phyloP scores from a whole-genome alignment of 1,140 invertebrate species.

The Sitophilus oryzae region DNA sequence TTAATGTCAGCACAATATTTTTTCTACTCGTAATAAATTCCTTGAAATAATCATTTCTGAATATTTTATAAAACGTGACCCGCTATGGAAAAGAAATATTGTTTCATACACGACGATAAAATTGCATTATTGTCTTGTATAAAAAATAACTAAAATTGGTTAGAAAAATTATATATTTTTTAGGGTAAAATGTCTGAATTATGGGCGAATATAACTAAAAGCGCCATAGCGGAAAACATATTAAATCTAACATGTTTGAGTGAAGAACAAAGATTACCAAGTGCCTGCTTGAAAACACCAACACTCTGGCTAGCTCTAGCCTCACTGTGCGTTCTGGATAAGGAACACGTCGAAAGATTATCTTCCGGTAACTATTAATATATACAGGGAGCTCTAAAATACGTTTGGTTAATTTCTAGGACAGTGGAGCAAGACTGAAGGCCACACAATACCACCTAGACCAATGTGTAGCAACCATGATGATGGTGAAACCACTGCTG shows the following conservation, averaged over 20 bases:
- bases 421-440: constrained; percentile 59
- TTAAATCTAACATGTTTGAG: constrained; percentile 76
- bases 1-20: no score
- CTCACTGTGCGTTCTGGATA: constrained; percentile 86
- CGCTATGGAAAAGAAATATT: no score
- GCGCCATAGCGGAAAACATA: constrained; percentile 87
- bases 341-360: constrained; percentile 80
- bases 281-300: constrained; percentile 72
- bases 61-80: no score
- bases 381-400: not conserved
- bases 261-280: constrained; percentile 66
- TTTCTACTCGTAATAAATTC: no score
- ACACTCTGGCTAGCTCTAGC: constrained; percentile 89
- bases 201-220: constrained; percentile 84
- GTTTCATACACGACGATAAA: no score
- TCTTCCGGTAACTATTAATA: constrained; percentile 34
- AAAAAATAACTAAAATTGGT: no score
- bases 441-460: constrained; percentile 56
- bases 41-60: no score
- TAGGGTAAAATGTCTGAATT: constrained; percentile 79
- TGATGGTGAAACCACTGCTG: constrained; percentile 88
- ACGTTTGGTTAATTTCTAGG: constrained; percentile 52
- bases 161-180: constrained; percentile 27
- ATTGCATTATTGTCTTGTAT: no score
- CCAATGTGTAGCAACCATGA: constrained; percentile 94